phyloP scores from a whole-genome alignment of 2,888 invertebrate genomes.

The Scaptomyza flava region DNA sequence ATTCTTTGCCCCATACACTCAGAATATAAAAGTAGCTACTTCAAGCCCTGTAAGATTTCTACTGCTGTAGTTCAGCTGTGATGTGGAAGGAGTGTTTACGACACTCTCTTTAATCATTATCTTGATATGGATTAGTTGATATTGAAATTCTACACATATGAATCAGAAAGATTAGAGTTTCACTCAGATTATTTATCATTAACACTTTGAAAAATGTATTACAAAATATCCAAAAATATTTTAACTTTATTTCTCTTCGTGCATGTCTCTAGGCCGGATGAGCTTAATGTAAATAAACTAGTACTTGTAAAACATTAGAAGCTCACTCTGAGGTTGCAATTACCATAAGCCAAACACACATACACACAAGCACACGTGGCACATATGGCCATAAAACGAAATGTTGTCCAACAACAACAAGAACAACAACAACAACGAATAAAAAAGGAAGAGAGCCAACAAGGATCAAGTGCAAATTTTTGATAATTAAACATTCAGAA shows the following conservation, averaged over 20 bases:
- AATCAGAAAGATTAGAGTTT: too few relatives aligned
- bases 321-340: slow-evolving; percentile 52
- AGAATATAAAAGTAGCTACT: neutral
- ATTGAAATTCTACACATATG: too few relatives aligned
- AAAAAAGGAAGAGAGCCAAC: slow-evolving; percentile 49
- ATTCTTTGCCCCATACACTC: slow-evolving; percentile 42
- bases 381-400: slow-evolving; percentile 47
- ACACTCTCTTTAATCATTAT: too few relatives aligned
- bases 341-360: slow-evolving; percentile 60
- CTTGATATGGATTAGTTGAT: too few relatives aligned
- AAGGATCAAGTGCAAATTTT: slow-evolving; percentile 76
- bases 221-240: too few relatives aligned
- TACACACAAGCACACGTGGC: slow-evolving; percentile 17
- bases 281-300: slow-evolving; percentile 37
- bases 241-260: neutral
- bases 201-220: too few relatives aligned
- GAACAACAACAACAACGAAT: neutral
- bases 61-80: neutral
- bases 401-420: slow-evolving; percentile 36
- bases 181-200: too few relatives aligned
- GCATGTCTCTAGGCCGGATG: slow-evolving; percentile 29
- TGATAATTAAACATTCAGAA: slow-evolving; percentile 77
- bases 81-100: neutral
- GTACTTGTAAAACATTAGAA: slow-evolving; percentile 66
- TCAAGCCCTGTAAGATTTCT: neutral